Percentiles rank a stretch among this genome's conserved stretches.
phyloP scores from a whole-genome alignment of 1,140 invertebrate genomes.

The Drosophila sechellia region DNA sequence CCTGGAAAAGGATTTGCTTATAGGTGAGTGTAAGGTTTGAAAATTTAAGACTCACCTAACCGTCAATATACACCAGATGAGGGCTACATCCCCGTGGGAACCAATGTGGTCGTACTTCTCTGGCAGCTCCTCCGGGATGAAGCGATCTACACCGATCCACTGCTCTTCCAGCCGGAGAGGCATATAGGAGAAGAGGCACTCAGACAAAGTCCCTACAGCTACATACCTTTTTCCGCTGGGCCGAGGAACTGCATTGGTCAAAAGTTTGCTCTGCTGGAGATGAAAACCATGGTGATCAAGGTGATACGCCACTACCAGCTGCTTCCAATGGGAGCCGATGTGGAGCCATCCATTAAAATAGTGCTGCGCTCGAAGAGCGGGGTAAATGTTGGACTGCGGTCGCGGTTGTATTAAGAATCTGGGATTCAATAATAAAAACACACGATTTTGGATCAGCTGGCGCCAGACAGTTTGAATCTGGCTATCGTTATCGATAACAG shows the following conservation, averaged over 20 bases:
- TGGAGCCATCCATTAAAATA: conserved; percentile 68
- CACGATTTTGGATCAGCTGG: neutral
- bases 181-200: conserved; percentile 87
- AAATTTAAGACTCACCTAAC: conserved; percentile 29
- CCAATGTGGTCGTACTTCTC: conserved; percentile 83
- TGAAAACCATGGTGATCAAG: conserved; percentile 86
- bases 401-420: conserved; percentile 20
- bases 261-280: conserved; percentile 91
- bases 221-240: conserved; percentile 88
- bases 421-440: neutral
- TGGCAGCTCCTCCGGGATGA: conserved; percentile 85
- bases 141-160: conserved; percentile 54
- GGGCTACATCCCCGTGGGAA: conserved; percentile 83
- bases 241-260: conserved; percentile 89
- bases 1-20: conserved; percentile 85
- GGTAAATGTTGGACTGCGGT: conserved; percentile 58
- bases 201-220: conserved; percentile 53
- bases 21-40: conserved; percentile 62
- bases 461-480: neutral
- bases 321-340: conserved; percentile 53
- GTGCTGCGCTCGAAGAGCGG: conserved; percentile 66
- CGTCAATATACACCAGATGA: conserved; percentile 43
- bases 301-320: conserved; percentile 81
- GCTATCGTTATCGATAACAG: neutral
- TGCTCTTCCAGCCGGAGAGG: conserved; percentile 87